Percentiles rank a stretch among this genome's conserved stretches.
These are phyloP conservation scores for Ursus arctos DNA, from an alignment of 2,113 vertebrate species.

Conservation along the genomic window DNA sequence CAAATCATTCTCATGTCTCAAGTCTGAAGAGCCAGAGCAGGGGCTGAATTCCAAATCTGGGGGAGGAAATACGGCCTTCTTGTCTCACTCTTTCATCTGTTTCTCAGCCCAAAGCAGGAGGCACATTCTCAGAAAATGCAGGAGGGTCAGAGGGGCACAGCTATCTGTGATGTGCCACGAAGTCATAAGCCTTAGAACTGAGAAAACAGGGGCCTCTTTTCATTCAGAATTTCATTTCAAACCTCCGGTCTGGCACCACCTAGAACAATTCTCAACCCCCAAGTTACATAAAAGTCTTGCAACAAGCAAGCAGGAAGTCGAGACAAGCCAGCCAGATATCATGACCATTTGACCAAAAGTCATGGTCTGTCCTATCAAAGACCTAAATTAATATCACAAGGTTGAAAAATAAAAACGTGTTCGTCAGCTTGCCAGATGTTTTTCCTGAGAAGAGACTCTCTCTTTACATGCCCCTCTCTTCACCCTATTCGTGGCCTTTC, in stretches of 20 bases:
- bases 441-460: neutral
- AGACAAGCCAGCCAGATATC: neutral
- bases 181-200: neutral
- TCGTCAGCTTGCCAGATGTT: neutral
- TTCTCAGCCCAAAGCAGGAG: neutral
- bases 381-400: neutral
- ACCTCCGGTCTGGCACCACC: neutral
- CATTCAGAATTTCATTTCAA: neutral
- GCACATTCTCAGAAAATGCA: neutral
- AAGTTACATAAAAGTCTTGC: neutral
- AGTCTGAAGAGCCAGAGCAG: neutral
- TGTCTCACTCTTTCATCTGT: neutral
- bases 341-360: neutral
- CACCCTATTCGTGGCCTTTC: neutral
- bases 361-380: neutral
- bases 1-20: neutral
- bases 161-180: neutral
- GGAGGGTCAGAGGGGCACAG: neutral
- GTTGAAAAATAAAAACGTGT: neutral
- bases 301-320: neutral
- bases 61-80: neutral
- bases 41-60: neutral
- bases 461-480: neutral
- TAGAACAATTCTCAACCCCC: neutral
- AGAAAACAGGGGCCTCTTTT: neutral